A percentile compares a stretch with the other conserved stretches of the same genome.
Conservation (phyloP, 1,140 invertebrate species). For the Brachionus plicatilis region DNA sequence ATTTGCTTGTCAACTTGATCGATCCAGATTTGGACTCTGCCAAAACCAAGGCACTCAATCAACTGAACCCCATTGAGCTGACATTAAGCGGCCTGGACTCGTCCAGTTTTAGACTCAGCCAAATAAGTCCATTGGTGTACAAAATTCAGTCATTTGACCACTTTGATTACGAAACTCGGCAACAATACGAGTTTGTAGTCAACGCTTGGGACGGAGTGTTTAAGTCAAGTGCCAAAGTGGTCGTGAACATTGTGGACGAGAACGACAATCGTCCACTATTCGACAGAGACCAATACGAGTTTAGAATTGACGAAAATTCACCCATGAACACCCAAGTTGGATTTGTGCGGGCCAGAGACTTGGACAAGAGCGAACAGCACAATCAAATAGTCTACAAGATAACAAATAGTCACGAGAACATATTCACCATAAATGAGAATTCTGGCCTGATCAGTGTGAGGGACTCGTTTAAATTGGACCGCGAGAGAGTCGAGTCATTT, state of each 20-base stretch:
- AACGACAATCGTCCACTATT: slow-evolving; percentile 26
- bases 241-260: slow-evolving; percentile 13
- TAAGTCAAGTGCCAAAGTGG: background rate
- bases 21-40: slow-evolving; percentile 15
- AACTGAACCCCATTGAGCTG: slow-evolving; percentile 14
- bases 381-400: slow-evolving; percentile 21
- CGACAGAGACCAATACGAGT: slow-evolving; percentile 6
- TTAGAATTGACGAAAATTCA: slow-evolving; percentile 30
- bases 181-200: background rate
- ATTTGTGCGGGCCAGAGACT: background rate
- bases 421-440: background rate
- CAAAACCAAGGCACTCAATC: background rate
- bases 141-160: background rate
- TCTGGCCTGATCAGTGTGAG: background rate
- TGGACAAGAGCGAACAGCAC: background rate
- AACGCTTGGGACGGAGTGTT: slow-evolving; percentile 1
- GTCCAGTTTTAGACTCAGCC: background rate
- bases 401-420: slow-evolving; percentile 4
- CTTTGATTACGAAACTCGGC: slow-evolving; percentile 13
- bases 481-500: slow-evolving; percentile 22
- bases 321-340: background rate
- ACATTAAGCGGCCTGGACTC: background rate
- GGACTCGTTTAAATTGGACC: slow-evolving; percentile 33
- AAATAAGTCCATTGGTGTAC: background rate
- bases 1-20: background rate